Conservation (phyloP, 2,113 vertebrate species). For the Edolisoma coerulescens region DNA sequence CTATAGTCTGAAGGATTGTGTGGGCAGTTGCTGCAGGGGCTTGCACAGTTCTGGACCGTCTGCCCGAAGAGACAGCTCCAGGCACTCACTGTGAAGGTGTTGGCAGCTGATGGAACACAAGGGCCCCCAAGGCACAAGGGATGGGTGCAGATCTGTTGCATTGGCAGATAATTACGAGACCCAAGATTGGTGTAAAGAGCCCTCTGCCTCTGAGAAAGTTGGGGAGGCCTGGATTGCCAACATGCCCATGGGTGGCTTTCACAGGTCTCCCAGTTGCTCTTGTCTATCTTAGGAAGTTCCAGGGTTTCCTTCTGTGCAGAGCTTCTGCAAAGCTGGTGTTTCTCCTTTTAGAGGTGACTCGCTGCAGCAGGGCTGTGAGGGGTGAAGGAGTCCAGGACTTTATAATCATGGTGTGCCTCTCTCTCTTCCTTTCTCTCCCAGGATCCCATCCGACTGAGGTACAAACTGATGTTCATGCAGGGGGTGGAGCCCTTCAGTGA, state of each 20-base stretch:
- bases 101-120: not conserved
- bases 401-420: accelerated
- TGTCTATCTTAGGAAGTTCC: not conserved
- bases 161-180: no score
- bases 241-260: no score
- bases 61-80: not conserved
- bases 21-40: not conserved
- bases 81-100: not conserved
- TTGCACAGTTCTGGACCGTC: not conserved
- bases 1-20: not conserved
- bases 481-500: constrained; percentile 68
- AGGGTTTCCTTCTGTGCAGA: not conserved
- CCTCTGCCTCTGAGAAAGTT: not conserved
- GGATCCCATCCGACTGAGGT: constrained; percentile 78
- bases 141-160: not conserved
- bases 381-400: not conserved
- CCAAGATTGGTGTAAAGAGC: not conserved
- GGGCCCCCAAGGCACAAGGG: not conserved
- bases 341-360: not conserved
- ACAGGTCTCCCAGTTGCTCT: not conserved
- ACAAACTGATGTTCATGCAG: constrained; percentile 76
- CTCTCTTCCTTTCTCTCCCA: constrained; percentile 3
- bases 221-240: not conserved
- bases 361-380: not conserved
- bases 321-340: accelerated